phyloP scores from a whole-genome alignment of 2,797 vertebrate genomes.

The Neoniphon sammara region DNA sequence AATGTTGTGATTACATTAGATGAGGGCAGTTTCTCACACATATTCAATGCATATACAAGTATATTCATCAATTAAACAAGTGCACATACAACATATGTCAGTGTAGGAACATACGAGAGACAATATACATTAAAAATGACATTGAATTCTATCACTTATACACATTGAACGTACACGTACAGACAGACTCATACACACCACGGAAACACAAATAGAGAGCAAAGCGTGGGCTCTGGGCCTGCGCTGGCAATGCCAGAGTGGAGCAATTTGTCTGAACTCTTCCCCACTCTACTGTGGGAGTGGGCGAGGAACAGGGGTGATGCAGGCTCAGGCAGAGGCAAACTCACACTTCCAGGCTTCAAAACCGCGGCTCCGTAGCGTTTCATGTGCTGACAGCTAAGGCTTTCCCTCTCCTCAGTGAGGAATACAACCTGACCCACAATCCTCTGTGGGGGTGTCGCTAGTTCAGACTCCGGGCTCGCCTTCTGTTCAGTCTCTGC shows the following conservation, averaged over 20 bases:
- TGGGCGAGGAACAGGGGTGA: conserved; percentile 65
- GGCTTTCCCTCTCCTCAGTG: conserved; percentile 59
- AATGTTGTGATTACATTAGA: conserved; percentile 18
- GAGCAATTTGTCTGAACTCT: conserved; percentile 60
- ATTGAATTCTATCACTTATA: neutral
- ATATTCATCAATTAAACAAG: conserved; percentile 43
- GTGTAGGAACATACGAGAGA: conserved; percentile 19
- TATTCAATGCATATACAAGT: conserved; percentile 10
- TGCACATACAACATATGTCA: conserved; percentile 24
- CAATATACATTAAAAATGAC: conserved; percentile 6
- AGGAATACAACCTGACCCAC: conserved; percentile 66
- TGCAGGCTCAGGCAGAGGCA: conserved; percentile 57
- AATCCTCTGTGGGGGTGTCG: conserved; percentile 66
- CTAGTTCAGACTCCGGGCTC: conserved; percentile 56
- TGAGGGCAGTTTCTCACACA: neutral
- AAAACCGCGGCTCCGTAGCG: conserved; percentile 53
- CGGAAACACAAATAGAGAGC: conserved; percentile 32
- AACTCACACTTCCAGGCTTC: conserved; percentile 67
- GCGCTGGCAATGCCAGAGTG: conserved; percentile 52
- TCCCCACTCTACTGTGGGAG: conserved; percentile 59
- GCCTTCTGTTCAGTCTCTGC: conserved; percentile 69
- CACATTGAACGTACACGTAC: conserved; percentile 8
- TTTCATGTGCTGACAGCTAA: conserved; percentile 57
- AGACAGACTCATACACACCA: neutral
- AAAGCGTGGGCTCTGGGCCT: conserved; percentile 63